Conservation (phyloP, 2,113 vertebrate species). For the Smithornis capensis region DNA sequence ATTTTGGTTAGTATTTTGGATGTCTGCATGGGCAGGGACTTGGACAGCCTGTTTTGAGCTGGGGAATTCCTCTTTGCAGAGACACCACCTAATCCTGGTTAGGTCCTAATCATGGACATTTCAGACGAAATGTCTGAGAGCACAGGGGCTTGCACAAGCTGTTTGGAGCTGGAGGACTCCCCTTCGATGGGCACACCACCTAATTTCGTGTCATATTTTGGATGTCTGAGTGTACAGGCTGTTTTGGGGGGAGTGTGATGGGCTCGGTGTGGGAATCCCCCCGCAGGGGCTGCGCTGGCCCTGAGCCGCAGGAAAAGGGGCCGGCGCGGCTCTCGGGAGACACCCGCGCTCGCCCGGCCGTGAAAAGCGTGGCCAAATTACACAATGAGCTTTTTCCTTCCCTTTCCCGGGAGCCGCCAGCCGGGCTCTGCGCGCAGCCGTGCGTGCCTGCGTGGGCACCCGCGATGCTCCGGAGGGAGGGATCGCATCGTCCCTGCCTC, state of each 20-base stretch:
- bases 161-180: not conserved
- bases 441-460: conserved; percentile 17
- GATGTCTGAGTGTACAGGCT: fast-evolving
- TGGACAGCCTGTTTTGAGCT: not conserved
- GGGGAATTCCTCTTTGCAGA: not conserved
- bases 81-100: fast-evolving
- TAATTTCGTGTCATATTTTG: fast-evolving
- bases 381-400: not conserved
- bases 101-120: too few species aligned
- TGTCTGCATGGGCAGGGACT: fast-evolving
- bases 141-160: not conserved
- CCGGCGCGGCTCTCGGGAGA: fast-evolving
- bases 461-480: not conserved
- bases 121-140: not conserved
- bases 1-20: not conserved
- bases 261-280: fast-evolving
- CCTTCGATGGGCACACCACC: fast-evolving
- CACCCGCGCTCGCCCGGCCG: fast-evolving
- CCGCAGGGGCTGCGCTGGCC: fast-evolving
- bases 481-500: not conserved
- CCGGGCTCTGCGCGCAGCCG: conserved; percentile 6
- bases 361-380: not conserved
- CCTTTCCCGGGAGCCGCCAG: not conserved
- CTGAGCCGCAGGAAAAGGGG: not conserved
- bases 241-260: fast-evolving